phyloP scores from a whole-genome alignment of 2,888 invertebrate species.

The Alviniconcha strummeri region DNA sequence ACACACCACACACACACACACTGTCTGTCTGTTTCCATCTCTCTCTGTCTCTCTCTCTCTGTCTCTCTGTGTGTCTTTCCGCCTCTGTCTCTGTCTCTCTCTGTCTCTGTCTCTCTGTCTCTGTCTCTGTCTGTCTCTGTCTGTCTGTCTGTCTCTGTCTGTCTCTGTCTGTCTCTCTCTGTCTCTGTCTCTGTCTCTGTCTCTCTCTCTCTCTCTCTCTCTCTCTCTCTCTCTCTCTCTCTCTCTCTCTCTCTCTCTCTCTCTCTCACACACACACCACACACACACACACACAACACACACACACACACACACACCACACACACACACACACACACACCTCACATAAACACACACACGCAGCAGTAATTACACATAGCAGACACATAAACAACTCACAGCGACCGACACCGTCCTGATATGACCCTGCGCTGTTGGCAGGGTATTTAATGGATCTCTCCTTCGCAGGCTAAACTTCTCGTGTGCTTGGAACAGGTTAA shows the following conservation, averaged over 20 bases:
- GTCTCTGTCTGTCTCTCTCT: neutral
- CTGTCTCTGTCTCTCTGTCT: constrained; percentile 23
- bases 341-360: no score
- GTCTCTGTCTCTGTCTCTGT: neutral
- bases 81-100: neutral
- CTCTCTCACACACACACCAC: no score
- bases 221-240: constrained; percentile 21
- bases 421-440: no score
- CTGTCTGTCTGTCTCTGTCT: constrained; percentile 10
- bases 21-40: neutral
- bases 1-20: neutral
- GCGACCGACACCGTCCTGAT: no score
- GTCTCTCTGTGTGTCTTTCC: constrained; percentile 1
- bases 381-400: no score
- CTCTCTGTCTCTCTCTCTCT: neutral
- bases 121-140: constrained; percentile 1
- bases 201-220: constrained; percentile 17
- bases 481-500: no score
- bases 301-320: no score
- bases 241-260: constrained; percentile 24
- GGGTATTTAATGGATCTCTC: no score
- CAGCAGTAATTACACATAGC: no score
- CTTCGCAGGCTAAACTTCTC: no score
- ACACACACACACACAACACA: no score
- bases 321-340: no score